Percentiles rank a stretch among this genome's conserved stretches.
phyloP scores from a whole-genome alignment of 2,888 invertebrate genomes.

The Trachelus tabidus region DNA sequence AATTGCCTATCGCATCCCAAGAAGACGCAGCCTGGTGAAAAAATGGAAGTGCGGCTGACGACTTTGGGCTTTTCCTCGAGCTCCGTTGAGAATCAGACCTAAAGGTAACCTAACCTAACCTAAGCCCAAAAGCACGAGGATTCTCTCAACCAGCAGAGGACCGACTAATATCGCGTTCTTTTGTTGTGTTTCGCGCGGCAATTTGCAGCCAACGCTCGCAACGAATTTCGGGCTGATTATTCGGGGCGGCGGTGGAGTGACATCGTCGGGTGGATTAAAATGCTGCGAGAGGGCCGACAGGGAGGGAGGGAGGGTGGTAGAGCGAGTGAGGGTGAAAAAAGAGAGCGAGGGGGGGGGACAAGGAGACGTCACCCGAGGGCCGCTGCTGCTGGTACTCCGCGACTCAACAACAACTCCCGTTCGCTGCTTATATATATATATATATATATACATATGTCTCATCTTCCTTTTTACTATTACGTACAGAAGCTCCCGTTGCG shows the following conservation, averaged over 20 bases:
- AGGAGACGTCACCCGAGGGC: slow-evolving; percentile 36
- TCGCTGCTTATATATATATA: not conserved
- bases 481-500: not conserved
- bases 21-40: not conserved
- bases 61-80: not conserved
- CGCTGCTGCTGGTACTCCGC: slow-evolving; percentile 5
- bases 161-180: slow-evolving; percentile 62
- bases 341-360: slow-evolving; percentile 19
- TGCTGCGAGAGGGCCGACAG: slow-evolving; percentile 45
- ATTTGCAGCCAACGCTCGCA: slow-evolving; percentile 53
- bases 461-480: not conserved
- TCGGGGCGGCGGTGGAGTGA: slow-evolving; percentile 46
- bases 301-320: slow-evolving; percentile 10
- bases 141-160: not conserved
- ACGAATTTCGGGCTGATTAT: slow-evolving; percentile 65
- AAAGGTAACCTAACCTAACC: not conserved
- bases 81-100: not conserved
- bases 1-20: not conserved
- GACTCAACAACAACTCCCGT: not conserved
- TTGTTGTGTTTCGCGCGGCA: slow-evolving; percentile 60
- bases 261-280: slow-evolving; percentile 43
- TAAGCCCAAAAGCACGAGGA: not conserved
- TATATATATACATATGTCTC: not conserved
- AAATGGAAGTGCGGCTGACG: slow-evolving; percentile 3
- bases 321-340: slow-evolving; percentile 22